Percentiles rank a stretch among this genome's conserved stretches.
Evolutionary conservation across 1,140 invertebrate species (phyloP).

Genomic region (Drosophila auraria): DNA sequence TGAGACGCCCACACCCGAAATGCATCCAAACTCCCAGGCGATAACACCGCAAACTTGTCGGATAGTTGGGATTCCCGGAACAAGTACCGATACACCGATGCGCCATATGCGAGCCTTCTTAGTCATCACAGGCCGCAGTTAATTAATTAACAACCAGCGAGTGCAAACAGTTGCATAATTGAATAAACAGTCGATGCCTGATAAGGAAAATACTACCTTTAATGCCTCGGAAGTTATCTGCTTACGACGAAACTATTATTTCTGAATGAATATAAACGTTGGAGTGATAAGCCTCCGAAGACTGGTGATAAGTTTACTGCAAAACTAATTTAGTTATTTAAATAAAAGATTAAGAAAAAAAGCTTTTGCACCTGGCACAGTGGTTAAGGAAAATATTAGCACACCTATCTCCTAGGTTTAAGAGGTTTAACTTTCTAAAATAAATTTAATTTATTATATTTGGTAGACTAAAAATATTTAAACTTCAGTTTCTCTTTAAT

Average conservation of each 20-base stretch:
- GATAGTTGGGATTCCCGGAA: background rate
- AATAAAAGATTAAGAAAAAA: background rate
- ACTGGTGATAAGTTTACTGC: background rate
- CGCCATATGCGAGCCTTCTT: background rate
- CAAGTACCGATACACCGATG: background rate
- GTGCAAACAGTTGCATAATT: conserved; percentile 20
- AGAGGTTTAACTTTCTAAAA: too few species aligned
- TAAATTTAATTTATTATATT: too few species aligned
- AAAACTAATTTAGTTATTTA: conserved; percentile 9
- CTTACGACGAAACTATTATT: background rate
- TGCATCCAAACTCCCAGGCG: conserved; percentile 8
- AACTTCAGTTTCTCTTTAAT: too few species aligned
- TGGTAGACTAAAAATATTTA: too few species aligned
- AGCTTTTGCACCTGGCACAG: background rate
- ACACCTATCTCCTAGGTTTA: rapidly evolving
- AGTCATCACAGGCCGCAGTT: conserved; percentile 1
- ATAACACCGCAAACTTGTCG: conserved; percentile 17
- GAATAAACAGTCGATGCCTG: conserved; percentile 21
- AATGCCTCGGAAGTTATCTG: conserved; percentile 8
- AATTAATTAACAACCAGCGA: conserved; percentile 30
- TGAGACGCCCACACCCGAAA: conserved; percentile 5
- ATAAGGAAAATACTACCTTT: conserved; percentile 24
- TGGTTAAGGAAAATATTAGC: background rate
- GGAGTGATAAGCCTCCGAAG: background rate
- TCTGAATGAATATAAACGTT: conserved; percentile 17